Conservation (phyloP, 2,888 invertebrate species). For the Pachymerium ferrugineum region DNA sequence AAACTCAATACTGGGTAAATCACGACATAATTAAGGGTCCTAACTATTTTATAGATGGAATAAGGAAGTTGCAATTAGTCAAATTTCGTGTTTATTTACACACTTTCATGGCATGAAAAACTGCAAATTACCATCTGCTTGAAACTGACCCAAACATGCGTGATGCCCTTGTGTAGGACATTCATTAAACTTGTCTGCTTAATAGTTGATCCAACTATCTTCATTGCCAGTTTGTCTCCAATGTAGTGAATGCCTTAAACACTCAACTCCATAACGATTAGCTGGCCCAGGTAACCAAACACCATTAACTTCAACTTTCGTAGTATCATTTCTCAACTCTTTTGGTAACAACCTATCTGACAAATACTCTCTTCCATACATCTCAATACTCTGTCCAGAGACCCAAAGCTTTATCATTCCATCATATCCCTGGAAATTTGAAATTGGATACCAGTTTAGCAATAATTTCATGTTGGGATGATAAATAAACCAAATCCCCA, state of each 20-base stretch:
- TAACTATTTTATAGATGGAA: too few relatives aligned
- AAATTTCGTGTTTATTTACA: too few relatives aligned
- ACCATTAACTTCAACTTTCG: constrained; percentile 40
- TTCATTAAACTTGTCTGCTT: too few relatives aligned
- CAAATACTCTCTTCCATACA: constrained; percentile 41
- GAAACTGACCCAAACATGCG: too few relatives aligned
- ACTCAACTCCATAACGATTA: constrained; percentile 43
- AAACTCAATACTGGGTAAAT: too few relatives aligned
- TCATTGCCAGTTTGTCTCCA: too few relatives aligned
- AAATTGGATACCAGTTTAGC: constrained; percentile 35
- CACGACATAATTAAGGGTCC: too few relatives aligned
- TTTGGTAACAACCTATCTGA: neutral
- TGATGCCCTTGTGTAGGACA: too few relatives aligned
- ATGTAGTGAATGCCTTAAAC: constrained; percentile 44
- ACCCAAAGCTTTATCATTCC: constrained; percentile 36
- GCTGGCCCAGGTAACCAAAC: constrained; percentile 42
- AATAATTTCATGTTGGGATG: constrained; percentile 40
- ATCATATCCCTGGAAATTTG: constrained; percentile 37
- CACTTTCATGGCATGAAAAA: too few relatives aligned
- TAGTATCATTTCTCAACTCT: constrained; percentile 32
- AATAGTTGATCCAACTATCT: too few relatives aligned
- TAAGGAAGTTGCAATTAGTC: too few relatives aligned
- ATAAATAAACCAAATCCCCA: constrained; percentile 41
- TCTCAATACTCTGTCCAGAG: constrained; percentile 40
- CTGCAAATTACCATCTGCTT: too few relatives aligned